Percentiles rank a stretch among this genome's conserved stretches.
phyloP scores from a whole-genome alignment of 1,140 invertebrate genomes.

The Forficula auricularia region DNA sequence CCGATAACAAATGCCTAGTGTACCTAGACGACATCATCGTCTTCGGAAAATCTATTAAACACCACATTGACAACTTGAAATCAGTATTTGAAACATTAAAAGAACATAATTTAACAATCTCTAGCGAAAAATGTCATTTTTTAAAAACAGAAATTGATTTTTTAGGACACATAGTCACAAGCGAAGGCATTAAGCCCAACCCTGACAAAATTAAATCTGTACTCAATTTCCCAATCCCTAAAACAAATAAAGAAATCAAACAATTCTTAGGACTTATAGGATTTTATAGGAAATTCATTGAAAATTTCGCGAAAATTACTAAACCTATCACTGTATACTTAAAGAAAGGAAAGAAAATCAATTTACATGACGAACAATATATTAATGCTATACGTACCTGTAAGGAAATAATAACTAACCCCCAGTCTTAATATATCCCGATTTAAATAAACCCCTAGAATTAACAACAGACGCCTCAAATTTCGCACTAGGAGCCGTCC shows the following conservation, averaged over 20 bases:
- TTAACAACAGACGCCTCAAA: conserved; percentile 19
- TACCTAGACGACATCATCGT: conserved; percentile 22
- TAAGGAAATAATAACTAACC: conserved; percentile 10
- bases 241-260: conserved; percentile 18
- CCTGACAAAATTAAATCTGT: conserved; percentile 16
- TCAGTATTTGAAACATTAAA: conserved; percentile 10
- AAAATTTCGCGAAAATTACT: conserved; percentile 18
- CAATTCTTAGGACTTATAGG: conserved; percentile 15
- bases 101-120: conserved; percentile 10
- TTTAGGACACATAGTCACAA: conserved; percentile 13
- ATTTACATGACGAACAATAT: conserved; percentile 11
- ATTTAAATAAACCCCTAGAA: conserved; percentile 18
- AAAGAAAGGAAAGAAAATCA: conserved; percentile 14
- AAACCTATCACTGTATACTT: conserved; percentile 17
- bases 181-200: conserved; percentile 11
- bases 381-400: conserved; percentile 5
- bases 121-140: conserved; percentile 15
- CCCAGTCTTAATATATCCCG: conserved; percentile 16
- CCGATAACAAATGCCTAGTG: conserved; percentile 12
- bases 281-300: conserved; percentile 16
- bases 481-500: conserved; percentile 14
- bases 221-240: conserved; percentile 17
- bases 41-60: neutral
- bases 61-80: conserved; percentile 8
- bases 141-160: conserved; percentile 10